A percentile compares a stretch with the other conserved stretches of the same genome.
Conservation (phyloP, 2,888 invertebrate genomes). For the Erebia palarica region DNA sequence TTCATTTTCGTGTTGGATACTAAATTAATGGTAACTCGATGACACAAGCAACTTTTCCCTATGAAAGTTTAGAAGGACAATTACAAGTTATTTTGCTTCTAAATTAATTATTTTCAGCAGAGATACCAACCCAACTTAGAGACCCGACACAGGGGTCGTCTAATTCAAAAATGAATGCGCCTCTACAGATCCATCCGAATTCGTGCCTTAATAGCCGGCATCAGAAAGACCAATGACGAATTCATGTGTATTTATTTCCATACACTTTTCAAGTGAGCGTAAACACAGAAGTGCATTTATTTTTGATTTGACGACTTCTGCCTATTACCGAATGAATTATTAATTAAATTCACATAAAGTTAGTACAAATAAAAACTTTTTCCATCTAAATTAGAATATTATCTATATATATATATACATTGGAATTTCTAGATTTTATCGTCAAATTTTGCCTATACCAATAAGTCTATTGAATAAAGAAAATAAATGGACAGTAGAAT, state of each 20-base stretch:
- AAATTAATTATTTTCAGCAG: not conserved
- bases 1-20: not conserved
- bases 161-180: too few species aligned
- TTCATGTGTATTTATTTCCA: too few species aligned
- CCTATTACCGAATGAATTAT: too few species aligned
- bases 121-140: not conserved
- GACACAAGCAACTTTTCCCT: not conserved
- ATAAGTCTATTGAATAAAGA: not conserved
- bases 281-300: too few species aligned
- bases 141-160: too few species aligned
- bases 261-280: too few species aligned
- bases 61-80: conserved; percentile 6
- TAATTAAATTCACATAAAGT: too few species aligned
- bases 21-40: conserved; percentile 6
- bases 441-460: not conserved
- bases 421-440: not conserved
- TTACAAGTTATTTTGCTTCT: not conserved
- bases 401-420: not conserved
- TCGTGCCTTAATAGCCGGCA: too few species aligned
- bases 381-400: not conserved
- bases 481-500: not conserved
- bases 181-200: too few species aligned
- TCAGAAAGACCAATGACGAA: too few species aligned
- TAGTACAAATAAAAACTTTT: not conserved
- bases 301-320: too few species aligned